phyloP scores from a whole-genome alignment of 2,797 vertebrate genomes.

The Crenichthys baileyi region DNA sequence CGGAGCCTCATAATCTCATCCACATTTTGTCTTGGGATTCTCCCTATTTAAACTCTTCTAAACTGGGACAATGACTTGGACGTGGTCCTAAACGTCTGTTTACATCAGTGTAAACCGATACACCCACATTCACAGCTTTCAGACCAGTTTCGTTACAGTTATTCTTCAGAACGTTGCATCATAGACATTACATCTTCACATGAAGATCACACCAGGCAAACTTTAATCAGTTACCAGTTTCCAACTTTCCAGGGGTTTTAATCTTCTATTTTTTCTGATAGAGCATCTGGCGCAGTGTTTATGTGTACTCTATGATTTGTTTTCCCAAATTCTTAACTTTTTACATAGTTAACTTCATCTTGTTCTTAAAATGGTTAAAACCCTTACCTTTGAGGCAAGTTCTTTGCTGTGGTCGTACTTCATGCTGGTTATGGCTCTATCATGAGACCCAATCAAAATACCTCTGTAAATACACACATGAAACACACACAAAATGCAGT shows the following conservation, averaged over 20 bases:
- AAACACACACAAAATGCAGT: background rate
- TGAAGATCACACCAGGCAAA: background rate
- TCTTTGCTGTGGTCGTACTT: slow-evolving; percentile 78
- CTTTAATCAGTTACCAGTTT: slow-evolving; percentile 6
- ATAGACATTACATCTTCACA: background rate
- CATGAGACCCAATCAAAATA: slow-evolving; percentile 77
- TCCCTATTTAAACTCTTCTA: slow-evolving; percentile 57
- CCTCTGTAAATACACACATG: slow-evolving; percentile 74
- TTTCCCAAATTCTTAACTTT: background rate
- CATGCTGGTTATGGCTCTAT: slow-evolving; percentile 80
- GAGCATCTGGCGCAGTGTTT: slow-evolving; percentile 7
- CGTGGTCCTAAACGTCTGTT: slow-evolving; percentile 41
- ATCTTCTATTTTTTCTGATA: slow-evolving; percentile 4
- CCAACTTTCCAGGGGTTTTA: background rate
- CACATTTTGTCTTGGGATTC: slow-evolving; percentile 63
- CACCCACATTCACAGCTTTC: slow-evolving; percentile 16
- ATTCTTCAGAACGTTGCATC: slow-evolving; percentile 30
- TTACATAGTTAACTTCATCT: background rate
- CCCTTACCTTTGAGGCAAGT: slow-evolving; percentile 48
- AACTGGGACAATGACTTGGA: slow-evolving; percentile 64
- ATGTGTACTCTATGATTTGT: slow-evolving; percentile 7
- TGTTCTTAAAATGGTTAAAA: background rate
- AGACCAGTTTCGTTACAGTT: slow-evolving; percentile 36
- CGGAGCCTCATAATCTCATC: slow-evolving; percentile 55
- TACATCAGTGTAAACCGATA: slow-evolving; percentile 44